A percentile compares a stretch with the other conserved stretches of the same genome.
Conservation (phyloP, 2,113 vertebrate species). For the Mungos mungo region DNA sequence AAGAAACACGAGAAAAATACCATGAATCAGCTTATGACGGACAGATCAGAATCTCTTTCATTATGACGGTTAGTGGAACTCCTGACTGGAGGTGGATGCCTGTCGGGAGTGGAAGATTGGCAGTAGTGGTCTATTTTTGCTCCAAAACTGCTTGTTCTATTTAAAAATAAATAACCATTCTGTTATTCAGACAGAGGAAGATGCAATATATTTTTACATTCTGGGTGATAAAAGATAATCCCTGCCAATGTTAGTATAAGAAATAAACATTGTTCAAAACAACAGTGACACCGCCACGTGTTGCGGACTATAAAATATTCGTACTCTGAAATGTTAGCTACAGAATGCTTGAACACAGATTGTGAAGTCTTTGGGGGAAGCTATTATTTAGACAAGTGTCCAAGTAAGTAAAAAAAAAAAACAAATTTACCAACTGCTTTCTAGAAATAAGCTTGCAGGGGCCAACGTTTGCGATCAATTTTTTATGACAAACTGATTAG, state of each 20-base stretch:
- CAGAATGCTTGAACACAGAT: not conserved
- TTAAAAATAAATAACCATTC: conserved; percentile 13
- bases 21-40: not conserved
- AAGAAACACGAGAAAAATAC: not conserved
- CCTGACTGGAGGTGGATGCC: not conserved
- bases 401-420: not conserved
- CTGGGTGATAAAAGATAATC: not conserved
- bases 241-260: not conserved
- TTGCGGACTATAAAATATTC: not conserved
- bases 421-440: not conserved
- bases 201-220: conserved; percentile 3
- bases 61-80: not conserved
- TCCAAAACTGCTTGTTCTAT: not conserved
- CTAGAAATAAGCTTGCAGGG: not conserved
- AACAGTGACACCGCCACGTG: not conserved
- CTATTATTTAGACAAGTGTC: not conserved
- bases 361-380: not conserved
- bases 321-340: not conserved
- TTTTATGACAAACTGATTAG: not conserved
- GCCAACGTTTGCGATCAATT: not conserved
- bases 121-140: not conserved
- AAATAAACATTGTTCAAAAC: not conserved
- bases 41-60: not conserved
- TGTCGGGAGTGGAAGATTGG: not conserved
- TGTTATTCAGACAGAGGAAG: not conserved